A percentile compares a stretch with the other conserved stretches of the same genome.
Conservation (phyloP, 1,140 invertebrate genomes). For the Psilanteris sp. region DNA sequence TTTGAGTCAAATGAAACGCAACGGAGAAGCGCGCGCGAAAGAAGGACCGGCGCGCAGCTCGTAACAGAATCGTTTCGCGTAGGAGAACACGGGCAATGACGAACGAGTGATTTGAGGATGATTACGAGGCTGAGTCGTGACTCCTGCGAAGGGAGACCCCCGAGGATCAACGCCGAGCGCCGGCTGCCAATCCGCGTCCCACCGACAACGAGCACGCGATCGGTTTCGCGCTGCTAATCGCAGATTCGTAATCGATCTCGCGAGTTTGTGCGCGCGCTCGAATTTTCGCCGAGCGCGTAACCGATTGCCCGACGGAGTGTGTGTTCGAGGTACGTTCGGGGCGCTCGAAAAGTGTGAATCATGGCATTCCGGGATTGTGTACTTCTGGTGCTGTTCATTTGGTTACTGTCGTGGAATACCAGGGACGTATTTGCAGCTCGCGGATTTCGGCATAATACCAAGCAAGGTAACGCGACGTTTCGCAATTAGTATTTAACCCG, state of each 20-base stretch:
- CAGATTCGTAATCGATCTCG: constrained; percentile 10
- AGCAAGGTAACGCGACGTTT: constrained; percentile 64
- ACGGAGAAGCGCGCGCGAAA: no score
- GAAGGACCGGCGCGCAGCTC: no score
- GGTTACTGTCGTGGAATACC: constrained; percentile 64
- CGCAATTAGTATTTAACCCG: no score
- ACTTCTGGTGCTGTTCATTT: constrained; percentile 57
- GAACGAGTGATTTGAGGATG: constrained; percentile 41
- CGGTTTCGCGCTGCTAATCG: no score
- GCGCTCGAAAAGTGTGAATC: constrained; percentile 62
- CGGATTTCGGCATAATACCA: constrained; percentile 69
- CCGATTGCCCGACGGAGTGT: no score
- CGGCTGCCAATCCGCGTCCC: constrained; percentile 8
- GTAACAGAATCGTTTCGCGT: no score
- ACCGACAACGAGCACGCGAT: no score
- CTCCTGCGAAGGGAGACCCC: constrained; percentile 43
- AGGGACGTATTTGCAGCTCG: constrained; percentile 63
- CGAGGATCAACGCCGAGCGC: constrained; percentile 29
- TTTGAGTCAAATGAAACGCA: no score
- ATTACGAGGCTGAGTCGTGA: constrained; percentile 31
- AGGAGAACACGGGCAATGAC: no score
- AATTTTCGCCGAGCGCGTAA: not conserved
- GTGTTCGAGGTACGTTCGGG: constrained; percentile 45
- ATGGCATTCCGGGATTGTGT: constrained; percentile 65
- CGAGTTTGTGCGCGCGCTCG: not conserved